Conservation (phyloP, 2,797 vertebrate genomes). For the Cyprinella venusta region DNA sequence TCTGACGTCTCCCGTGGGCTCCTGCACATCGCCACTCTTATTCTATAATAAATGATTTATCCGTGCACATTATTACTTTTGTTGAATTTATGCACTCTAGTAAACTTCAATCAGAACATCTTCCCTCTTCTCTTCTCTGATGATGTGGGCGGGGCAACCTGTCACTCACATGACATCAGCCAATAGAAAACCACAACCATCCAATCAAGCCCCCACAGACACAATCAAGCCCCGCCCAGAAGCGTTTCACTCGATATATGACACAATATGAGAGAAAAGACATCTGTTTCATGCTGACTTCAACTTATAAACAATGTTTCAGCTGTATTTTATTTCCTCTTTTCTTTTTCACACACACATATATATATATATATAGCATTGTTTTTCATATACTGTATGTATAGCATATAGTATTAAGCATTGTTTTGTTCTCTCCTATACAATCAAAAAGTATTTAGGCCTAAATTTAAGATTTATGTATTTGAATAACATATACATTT, state of each 20-base stretch:
- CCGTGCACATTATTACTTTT: not conserved
- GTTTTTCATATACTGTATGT: no score
- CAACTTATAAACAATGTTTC: not conserved
- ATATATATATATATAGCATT: no score
- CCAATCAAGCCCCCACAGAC: not conserved
- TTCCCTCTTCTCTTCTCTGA: not conserved
- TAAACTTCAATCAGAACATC: not conserved
- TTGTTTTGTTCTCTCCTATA: not conserved
- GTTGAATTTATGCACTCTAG: fast-evolving
- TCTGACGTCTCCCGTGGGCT: not conserved
- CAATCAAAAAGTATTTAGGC: not conserved
- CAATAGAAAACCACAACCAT: not conserved
- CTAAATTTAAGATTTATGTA: not conserved
- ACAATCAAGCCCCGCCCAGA: not conserved
- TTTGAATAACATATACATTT: not conserved
- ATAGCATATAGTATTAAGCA: no score
- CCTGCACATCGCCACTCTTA: not conserved
- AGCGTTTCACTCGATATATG: not conserved
- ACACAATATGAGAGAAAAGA: not conserved
- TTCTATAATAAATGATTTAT: not conserved
- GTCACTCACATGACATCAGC: not conserved
- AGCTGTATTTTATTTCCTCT: not conserved
- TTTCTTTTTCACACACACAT: no score
- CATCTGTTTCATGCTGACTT: no score
- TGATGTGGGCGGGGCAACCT: not conserved